Conservation (phyloP, 2,797 vertebrate species). For the Microchirus variegatus region DNA sequence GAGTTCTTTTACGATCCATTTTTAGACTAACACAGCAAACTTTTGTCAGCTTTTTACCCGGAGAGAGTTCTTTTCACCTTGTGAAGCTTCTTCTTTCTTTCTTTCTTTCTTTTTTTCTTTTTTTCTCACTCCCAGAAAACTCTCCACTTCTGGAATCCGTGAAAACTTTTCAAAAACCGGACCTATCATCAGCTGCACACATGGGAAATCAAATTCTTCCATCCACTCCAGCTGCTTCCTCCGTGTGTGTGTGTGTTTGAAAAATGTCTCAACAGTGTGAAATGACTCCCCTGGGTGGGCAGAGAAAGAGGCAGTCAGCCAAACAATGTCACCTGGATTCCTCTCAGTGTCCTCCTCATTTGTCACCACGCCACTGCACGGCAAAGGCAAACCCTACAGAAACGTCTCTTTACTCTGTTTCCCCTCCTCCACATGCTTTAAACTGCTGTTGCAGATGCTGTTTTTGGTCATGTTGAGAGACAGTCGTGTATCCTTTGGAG, state of each 20-base stretch:
- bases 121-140: conserved; percentile 26
- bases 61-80: conserved; percentile 43
- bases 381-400: conserved; percentile 40
- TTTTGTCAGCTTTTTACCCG: conserved; percentile 24
- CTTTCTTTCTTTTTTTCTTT: conserved; percentile 35
- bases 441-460: conserved; percentile 50
- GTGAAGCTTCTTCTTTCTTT: conserved; percentile 34
- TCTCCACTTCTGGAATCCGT: conserved; percentile 52
- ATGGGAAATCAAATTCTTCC: conserved; percentile 73
- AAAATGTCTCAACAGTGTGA: conserved; percentile 71
- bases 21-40: conserved; percentile 40
- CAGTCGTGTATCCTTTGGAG: conserved; percentile 27
- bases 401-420: conserved; percentile 16
- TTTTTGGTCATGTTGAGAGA: conserved; percentile 45
- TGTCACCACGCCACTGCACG: conserved; percentile 56
- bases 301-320: conserved; percentile 73
- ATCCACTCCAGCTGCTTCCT: conserved; percentile 68
- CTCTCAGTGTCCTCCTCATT: conserved; percentile 64
- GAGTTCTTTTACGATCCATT: conserved; percentile 39
- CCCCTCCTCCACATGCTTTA: conserved; percentile 37
- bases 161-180: conserved; percentile 56
- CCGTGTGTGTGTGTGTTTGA: conserved; percentile 52
- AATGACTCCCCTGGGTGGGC: conserved; percentile 73
- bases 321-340: conserved; percentile 71
- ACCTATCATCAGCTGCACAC: conserved; percentile 64